phyloP scores from a whole-genome alignment of 2,113 vertebrate genomes.

The Leptosomus discolor region DNA sequence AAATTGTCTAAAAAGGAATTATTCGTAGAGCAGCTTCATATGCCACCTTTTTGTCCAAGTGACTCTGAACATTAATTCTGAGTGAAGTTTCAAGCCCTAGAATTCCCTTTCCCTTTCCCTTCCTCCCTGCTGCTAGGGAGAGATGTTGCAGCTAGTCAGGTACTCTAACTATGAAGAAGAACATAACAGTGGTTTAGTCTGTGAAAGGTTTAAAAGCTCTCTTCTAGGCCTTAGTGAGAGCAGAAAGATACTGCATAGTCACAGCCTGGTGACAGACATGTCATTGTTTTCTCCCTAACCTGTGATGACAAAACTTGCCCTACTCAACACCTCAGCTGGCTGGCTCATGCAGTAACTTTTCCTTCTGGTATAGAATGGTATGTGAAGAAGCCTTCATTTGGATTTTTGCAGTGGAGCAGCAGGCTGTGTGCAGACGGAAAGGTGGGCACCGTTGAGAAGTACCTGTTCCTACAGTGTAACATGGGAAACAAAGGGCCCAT shows the following conservation, averaged over 20 bases:
- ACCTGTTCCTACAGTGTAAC: not conserved
- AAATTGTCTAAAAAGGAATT: not conserved
- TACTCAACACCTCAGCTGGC: not conserved
- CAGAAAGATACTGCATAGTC: not conserved
- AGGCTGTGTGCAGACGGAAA: not conserved
- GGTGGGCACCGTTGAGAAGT: not conserved
- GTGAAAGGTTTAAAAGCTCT: not conserved
- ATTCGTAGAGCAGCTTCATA: not conserved
- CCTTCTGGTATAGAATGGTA: not conserved
- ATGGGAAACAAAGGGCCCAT: not conserved
- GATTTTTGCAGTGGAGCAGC: not conserved
- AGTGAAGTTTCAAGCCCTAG: not conserved
- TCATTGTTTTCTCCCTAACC: not conserved
- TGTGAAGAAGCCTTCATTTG: not conserved
- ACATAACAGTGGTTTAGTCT: not conserved
- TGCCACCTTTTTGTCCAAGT: not conserved
- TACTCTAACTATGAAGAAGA: not conserved
- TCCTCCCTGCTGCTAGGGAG: not conserved
- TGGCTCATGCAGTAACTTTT: not conserved
- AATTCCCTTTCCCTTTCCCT: not conserved
- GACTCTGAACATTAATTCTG: not conserved
- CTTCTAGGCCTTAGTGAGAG: not conserved
- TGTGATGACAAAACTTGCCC: not conserved
- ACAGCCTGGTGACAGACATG: not conserved
- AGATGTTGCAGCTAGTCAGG: not conserved